Evolutionary conservation across 2,888 invertebrate genomes (phyloP).

Genomic region (Amiota communis): DNA sequence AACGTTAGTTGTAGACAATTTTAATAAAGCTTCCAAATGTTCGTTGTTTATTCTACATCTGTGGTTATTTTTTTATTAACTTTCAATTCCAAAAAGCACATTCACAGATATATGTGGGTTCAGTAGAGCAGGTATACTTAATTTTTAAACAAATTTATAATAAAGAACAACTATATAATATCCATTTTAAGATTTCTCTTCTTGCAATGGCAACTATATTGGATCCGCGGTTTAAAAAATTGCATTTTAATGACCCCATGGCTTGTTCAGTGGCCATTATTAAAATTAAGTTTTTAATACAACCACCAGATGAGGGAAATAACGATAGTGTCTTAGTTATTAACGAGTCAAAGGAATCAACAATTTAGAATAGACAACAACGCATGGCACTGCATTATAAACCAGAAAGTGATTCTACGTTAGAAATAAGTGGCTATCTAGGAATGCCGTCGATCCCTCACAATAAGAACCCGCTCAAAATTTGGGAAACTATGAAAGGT

Average conservation of each 20-base stretch:
- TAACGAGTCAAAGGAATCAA: background rate
- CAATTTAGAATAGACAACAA: background rate
- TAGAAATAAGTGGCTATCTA: background rate
- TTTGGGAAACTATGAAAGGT: background rate
- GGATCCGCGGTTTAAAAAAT: slow-evolving; percentile 1
- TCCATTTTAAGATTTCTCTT: too few species aligned
- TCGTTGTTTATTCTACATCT: too few species aligned
- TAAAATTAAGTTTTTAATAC: background rate
- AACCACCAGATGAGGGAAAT: background rate
- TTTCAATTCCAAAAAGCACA: too few species aligned
- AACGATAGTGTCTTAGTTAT: background rate
- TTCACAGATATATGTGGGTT: too few species aligned
- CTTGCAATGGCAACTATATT: background rate
- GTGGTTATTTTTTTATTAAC: too few species aligned
- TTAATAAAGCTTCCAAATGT: too few species aligned
- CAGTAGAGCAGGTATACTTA: too few species aligned
- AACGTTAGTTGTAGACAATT: too few species aligned
- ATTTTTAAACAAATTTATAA: too few species aligned
- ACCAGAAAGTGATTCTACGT: background rate
- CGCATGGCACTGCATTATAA: too few species aligned
- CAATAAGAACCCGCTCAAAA: background rate
- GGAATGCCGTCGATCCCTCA: too few species aligned
- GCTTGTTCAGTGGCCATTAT: background rate
- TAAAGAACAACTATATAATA: too few species aligned
- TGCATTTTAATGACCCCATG: background rate